These are phyloP conservation scores for Volucella zonaria DNA, from an alignment of 2,888 invertebrate genomes.

Conservation along the genomic window DNA sequence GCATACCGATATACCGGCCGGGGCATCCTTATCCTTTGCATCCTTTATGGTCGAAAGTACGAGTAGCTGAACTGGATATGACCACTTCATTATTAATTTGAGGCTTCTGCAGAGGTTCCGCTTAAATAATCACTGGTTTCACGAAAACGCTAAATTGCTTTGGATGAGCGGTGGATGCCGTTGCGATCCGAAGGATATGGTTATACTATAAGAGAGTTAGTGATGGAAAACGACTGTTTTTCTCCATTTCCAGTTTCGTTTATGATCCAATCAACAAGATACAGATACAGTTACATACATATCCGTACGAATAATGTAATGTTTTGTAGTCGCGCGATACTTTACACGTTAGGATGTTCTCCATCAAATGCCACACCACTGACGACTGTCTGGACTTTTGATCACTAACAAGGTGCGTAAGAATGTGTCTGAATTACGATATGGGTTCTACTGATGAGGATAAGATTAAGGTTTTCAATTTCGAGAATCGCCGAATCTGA, in stretches of 20 bases:
- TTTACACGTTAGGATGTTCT: slow-evolving; percentile 32
- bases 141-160: slow-evolving; percentile 60
- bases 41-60: slow-evolving; percentile 51
- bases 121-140: slow-evolving; percentile 72
- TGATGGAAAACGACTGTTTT: slow-evolving; percentile 56
- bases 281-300: no score
- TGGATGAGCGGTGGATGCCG: slow-evolving; percentile 32
- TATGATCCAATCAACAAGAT: slow-evolving; percentile 51
- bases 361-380: slow-evolving; percentile 20
- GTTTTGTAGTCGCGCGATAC: slow-evolving; percentile 55
- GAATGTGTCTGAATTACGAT: slow-evolving; percentile 42
- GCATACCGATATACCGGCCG: neutral
- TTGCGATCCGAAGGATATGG: slow-evolving; percentile 47
- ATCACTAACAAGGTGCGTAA: slow-evolving; percentile 50
- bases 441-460: slow-evolving; percentile 20
- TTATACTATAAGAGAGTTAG: slow-evolving; percentile 22
- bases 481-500: slow-evolving; percentile 8
- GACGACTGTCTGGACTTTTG: slow-evolving; percentile 26
- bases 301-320: slow-evolving; percentile 51
- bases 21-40: slow-evolving; percentile 43
- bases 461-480: slow-evolving; percentile 51
- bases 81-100: slow-evolving; percentile 72
- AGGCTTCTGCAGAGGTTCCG: slow-evolving; percentile 44
- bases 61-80: slow-evolving; percentile 64
- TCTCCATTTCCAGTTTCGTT: slow-evolving; percentile 66